A percentile compares a stretch with the other conserved stretches of the same genome.
These are phyloP conservation scores for Syngnathus floridae DNA, from an alignment of 2,113 vertebrate species.

Conservation along the genomic window DNA sequence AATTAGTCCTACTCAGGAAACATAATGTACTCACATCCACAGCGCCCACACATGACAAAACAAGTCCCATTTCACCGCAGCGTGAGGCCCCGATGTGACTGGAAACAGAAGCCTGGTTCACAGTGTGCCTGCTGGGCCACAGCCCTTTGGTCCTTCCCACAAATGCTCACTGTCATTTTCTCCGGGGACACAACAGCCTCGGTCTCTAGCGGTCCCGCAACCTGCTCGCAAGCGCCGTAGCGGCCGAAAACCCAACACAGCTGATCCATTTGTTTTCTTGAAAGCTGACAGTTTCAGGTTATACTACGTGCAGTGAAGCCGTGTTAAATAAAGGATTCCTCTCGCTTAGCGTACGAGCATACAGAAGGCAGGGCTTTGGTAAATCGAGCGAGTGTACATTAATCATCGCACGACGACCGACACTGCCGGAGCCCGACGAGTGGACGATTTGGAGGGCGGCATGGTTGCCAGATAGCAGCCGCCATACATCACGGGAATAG, in stretches of 20 bases:
- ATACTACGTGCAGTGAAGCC: conserved; percentile 47
- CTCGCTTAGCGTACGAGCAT: conserved; percentile 26
- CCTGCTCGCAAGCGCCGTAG: neutral
- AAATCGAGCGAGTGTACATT: conserved; percentile 45
- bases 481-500: conserved; percentile 24
- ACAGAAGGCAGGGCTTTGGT: conserved; percentile 46
- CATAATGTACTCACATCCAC: neutral
- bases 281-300: conserved; percentile 65
- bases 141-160: conserved; percentile 21
- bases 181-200: conserved; percentile 39
- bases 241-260: conserved; percentile 25
- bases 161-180: conserved; percentile 45
- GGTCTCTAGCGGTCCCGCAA: conserved; percentile 24
- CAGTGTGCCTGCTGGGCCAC: conserved; percentile 44
- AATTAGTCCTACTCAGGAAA: conserved; percentile 13
- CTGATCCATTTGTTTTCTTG: conserved; percentile 51
- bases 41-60: conserved; percentile 13
- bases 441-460: conserved; percentile 41
- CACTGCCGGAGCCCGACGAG: conserved; percentile 40
- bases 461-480: conserved; percentile 29
- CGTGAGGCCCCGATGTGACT: conserved; percentile 18
- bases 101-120: conserved; percentile 38
- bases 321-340: conserved; percentile 47
- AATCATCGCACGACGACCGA: conserved; percentile 47
- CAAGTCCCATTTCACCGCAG: conserved; percentile 14